Evolutionary conservation across 1,140 invertebrate species (phyloP), one percentile per base, ranked within the genome.

Genomic region (Pogonomyrmex barbatus): DNA sequence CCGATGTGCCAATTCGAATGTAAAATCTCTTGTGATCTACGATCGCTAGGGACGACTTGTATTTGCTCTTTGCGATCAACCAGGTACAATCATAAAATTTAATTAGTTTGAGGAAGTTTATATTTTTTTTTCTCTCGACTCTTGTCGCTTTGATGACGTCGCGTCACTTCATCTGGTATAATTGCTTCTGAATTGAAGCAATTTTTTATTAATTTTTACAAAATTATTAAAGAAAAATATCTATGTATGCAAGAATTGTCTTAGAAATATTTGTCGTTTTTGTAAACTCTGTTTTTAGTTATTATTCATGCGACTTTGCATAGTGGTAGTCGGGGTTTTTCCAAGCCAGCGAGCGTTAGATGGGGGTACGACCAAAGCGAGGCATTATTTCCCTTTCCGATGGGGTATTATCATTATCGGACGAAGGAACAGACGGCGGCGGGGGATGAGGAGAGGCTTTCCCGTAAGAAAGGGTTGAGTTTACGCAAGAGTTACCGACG

Each of bases 401-500:
- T 42, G 70, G 73, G 77, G 90, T 86, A 89, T 92, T 92, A 91
- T 92, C 88, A 91, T 92, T 91, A 92, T 92, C 85, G 88, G 91
- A 84, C 90, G 90, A 91, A 91, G 89, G 88, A 90, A 91, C 87
- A 88, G 89, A 87, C 87, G 90, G 87, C 88, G 87, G 75, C 82
- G 71, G 52, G 62, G 47, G 71, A 70, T n/a, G 62, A 77, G 65
- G 65, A 36, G 39, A 4, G 24, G 14, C 65, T 50, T 39, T 83
- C 24, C 87, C 86, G 87, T 84, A 92, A 94, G 93, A 93, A 94
- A 92, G 92, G 91, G 93, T 91, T 93, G 88, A 90, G 92, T 94
- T 93, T 93, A 94, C 92, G 91, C 93, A 93, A 92, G 93, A 93
- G 92, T 94, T 93, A 93, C 86, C 90, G 85, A 89, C 90, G 93